Base-by-base conservation (phyloP, 2,888 invertebrate genomes). In the Nomada fucata region DNA sequence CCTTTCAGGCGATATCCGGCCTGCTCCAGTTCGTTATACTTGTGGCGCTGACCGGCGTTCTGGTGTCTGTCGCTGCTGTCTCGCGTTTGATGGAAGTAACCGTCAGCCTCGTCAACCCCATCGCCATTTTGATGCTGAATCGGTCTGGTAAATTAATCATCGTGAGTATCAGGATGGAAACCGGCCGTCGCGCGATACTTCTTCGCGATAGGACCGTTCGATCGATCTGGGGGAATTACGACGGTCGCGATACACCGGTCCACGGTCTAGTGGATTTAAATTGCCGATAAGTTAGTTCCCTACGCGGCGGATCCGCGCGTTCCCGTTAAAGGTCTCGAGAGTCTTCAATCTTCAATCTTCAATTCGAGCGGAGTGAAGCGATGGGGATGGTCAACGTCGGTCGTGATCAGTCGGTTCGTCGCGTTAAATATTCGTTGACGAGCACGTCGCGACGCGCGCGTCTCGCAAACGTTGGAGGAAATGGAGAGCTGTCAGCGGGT, bases 31-130 rank as follows among this genome's bases (percentile, higher is more conserved):
- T 83, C 42, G 63, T 74, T 29, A 20, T 71, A n/a, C 77, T 92
- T 4, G 42, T 90, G 18, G 86, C 88, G 18, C 44, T 92, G 11
- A 91, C 89, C 20, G 91, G 90, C 23, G 50, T 90, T 55, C 73
- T 92, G 7, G 72, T 89, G 36, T 84, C 89, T 4, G 55, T 91
- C 2, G 90, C 89, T n/a, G 89, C 86, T 1, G 76, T 91, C 20
- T 86, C 90, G 2, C 86, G 88, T 76, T 67, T 92, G 53, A 82
- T 91, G 83, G 91, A 91, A 76, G 57, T 90, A 2, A 75, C 70
- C 10, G 79, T 92, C 63, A 63, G 69, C 13, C 9, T 90, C 18
- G 52, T 89, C 9, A 78, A 89, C 36, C 92, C 92, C 0, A 20
- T 87, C 2, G 76, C 88, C 26, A 10, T 89, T 7, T 86, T 90